A percentile compares a stretch with the other conserved stretches of the same genome.
Conservation (phyloP, 2,113 vertebrate species). For the Sapajus apella region DNA sequence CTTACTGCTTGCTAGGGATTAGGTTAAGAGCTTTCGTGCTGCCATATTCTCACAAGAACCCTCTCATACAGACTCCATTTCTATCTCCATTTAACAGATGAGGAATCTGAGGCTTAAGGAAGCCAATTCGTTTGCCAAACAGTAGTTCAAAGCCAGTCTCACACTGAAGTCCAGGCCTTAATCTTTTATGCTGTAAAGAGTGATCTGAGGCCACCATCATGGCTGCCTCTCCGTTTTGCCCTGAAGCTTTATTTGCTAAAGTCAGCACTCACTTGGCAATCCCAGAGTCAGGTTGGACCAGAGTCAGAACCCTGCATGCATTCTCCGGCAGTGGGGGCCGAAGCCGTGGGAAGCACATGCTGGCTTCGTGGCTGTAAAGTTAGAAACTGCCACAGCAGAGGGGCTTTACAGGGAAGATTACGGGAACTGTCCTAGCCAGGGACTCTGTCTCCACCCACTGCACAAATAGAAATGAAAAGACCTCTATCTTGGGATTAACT, state of each 20-base stretch:
- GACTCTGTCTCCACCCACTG: constrained; percentile 16
- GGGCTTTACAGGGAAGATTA: background rate
- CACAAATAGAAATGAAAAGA: constrained; percentile 58
- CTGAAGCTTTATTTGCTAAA: background rate
- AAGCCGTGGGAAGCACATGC: rapidly evolving
- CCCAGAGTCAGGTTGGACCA: background rate
- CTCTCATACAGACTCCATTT: background rate
- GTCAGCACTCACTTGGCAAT: rapidly evolving
- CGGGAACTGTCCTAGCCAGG: background rate
- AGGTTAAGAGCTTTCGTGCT: background rate
- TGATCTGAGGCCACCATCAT: rapidly evolving
- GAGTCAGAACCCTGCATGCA: background rate
- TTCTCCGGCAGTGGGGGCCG: background rate
- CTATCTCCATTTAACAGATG: background rate
- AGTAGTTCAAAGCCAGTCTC: too few species aligned
- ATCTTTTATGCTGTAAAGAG: background rate
- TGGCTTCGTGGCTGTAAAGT: background rate
- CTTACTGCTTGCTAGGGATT: background rate
- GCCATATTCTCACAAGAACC: background rate
- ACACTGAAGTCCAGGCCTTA: background rate
- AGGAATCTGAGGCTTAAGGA: background rate
- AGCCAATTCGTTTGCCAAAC: background rate
- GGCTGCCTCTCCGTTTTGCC: background rate
- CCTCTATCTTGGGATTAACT: constrained; percentile 49
- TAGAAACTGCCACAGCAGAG: background rate